Evolutionary conservation across 1,140 invertebrate genomes (phyloP).

Genomic region (Tenebrio molitor): DNA sequence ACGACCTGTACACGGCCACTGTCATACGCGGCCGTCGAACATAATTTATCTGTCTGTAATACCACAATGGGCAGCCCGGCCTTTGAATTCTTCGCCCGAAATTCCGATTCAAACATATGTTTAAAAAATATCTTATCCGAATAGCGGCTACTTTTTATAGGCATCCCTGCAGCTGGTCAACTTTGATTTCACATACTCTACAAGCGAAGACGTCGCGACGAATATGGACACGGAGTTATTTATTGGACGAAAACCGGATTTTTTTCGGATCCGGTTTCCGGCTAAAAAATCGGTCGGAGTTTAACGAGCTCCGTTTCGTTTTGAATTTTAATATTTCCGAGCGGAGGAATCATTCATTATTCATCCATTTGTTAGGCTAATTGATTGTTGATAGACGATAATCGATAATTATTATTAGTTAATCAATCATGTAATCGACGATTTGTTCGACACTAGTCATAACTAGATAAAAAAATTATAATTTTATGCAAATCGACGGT

Average conservation of each 20-base stretch:
- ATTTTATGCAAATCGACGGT: slow-evolving; percentile 22
- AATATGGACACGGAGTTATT: slow-evolving; percentile 43
- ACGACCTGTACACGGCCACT: slow-evolving; percentile 57
- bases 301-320: slow-evolving; percentile 11
- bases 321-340: slow-evolving; percentile 22
- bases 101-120: slow-evolving; percentile 66
- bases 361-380: slow-evolving; percentile 18
- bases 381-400: slow-evolving; percentile 12
- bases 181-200: slow-evolving; percentile 59
- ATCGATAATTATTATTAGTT: slow-evolving; percentile 29
- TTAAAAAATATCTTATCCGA: slow-evolving; percentile 66
- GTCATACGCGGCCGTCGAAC: slow-evolving; percentile 66
- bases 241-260: slow-evolving; percentile 40
- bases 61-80: slow-evolving; percentile 63
- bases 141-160: slow-evolving; percentile 63
- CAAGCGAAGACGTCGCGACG: slow-evolving; percentile 42
- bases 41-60: slow-evolving; percentile 66
- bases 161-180: slow-evolving; percentile 58
- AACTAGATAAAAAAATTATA: slow-evolving; percentile 15
- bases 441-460: slow-evolving; percentile 19
- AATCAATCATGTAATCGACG: slow-evolving; percentile 20
- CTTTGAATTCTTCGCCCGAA: slow-evolving; percentile 63
- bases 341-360: not conserved
- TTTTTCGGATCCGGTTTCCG: slow-evolving; percentile 38
- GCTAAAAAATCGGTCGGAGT: slow-evolving; percentile 19